These are phyloP conservation scores for Drosophila fuyamai DNA, from an alignment of 1,140 invertebrate species.

Conservation along the genomic window DNA sequence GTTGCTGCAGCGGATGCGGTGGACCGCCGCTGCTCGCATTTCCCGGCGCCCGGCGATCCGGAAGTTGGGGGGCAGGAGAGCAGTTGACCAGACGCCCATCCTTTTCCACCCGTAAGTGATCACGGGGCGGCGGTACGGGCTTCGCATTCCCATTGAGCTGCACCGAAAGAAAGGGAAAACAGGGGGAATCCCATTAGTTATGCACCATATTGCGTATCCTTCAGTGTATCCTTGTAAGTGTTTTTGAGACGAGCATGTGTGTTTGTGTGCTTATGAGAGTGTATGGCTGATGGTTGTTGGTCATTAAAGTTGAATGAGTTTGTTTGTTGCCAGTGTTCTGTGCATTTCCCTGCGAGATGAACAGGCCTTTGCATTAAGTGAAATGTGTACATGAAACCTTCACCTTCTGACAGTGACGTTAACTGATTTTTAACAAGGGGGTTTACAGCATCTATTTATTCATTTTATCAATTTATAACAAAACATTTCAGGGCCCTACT, in stretches of 20 bases:
- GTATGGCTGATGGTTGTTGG: conserved; percentile 32
- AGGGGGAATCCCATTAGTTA: conserved; percentile 24
- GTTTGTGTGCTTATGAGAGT: conserved; percentile 20
- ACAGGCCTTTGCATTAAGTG: conserved; percentile 11
- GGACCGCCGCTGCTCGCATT: conserved; percentile 40
- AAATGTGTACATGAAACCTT: conserved; percentile 28
- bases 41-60: conserved; percentile 86
- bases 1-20: conserved; percentile 72
- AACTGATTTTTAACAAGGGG: background rate
- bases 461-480: too few relatives aligned
- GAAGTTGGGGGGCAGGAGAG: conserved; percentile 89
- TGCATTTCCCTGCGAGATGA: conserved; percentile 16
- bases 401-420: conserved; percentile 13
- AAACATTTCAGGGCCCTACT: too few relatives aligned
- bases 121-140: conserved; percentile 90
- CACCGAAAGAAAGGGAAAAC: background rate
- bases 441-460: too few relatives aligned
- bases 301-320: conserved; percentile 27
- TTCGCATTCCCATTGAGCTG: conserved; percentile 86
- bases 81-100: conserved; percentile 88
- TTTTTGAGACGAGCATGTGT: background rate
- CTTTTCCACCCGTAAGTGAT: conserved; percentile 88
- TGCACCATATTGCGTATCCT: background rate
- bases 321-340: conserved; percentile 29
- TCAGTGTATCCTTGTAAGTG: conserved; percentile 15